Conservation (phyloP, 2,113 vertebrate species). For the Castor canadensis region DNA sequence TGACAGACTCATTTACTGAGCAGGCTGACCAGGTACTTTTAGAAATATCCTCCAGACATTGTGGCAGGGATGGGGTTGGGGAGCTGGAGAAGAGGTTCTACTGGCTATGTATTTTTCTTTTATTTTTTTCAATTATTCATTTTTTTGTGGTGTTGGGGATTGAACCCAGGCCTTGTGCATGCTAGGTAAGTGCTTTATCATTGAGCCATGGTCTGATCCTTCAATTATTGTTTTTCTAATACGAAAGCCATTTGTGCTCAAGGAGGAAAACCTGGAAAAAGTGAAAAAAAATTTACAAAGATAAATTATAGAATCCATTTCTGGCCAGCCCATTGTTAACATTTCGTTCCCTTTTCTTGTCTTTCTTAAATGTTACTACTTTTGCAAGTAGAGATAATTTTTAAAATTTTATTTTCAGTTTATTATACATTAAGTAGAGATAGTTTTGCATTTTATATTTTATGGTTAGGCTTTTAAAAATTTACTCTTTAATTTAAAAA, state of each 20-base stretch:
- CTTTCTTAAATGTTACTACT: not conserved
- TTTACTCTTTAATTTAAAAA: not conserved
- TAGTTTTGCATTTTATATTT: constrained; percentile 14
- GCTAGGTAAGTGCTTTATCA: too few species aligned
- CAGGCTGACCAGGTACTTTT: constrained; percentile 93
- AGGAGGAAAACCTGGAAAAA: not conserved
- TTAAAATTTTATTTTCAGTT: too few species aligned
- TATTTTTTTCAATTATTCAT: not conserved
- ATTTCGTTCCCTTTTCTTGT: not conserved
- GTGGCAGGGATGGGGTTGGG: too few species aligned
- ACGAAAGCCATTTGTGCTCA: not conserved
- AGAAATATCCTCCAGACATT: fast-evolving
- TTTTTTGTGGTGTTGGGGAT: too few species aligned
- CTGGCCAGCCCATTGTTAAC: not conserved
- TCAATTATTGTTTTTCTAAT: not conserved
- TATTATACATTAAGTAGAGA: not conserved
- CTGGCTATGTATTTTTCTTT: too few species aligned
- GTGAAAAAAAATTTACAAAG: not conserved
- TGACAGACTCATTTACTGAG: constrained; percentile 89
- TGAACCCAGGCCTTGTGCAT: too few species aligned
- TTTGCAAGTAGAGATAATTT: not conserved
- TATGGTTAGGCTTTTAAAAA: not conserved
- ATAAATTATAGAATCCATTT: not conserved
- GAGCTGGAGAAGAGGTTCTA: not conserved
- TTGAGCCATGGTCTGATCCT: not conserved